Conservation (phyloP, 2,797 vertebrate genomes). For the Mustela erminea region DNA sequence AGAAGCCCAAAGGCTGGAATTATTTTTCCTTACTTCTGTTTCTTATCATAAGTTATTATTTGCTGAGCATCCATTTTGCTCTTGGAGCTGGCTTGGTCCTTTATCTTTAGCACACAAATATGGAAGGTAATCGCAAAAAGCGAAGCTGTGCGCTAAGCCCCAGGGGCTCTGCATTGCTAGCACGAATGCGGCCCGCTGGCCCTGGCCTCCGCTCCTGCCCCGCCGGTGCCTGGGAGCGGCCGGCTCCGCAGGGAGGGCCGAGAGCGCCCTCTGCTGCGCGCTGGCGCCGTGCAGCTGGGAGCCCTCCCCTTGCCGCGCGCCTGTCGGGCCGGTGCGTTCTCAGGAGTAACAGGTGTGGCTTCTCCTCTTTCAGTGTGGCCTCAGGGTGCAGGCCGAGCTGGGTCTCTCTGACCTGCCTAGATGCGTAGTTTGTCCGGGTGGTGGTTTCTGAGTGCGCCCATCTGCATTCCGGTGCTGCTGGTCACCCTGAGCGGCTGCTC, state of each 20-base stretch:
- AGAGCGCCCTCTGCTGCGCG: neutral
- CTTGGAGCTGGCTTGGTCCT: neutral
- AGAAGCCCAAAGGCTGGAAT: neutral
- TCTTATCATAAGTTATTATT: neutral
- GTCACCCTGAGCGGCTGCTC: neutral
- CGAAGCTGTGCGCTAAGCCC: neutral
- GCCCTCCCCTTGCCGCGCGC: neutral
- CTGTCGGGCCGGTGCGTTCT: neutral
- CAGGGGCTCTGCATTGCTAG: neutral
- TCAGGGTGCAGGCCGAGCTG: neutral
- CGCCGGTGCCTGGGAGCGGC: neutral
- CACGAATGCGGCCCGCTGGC: neutral
- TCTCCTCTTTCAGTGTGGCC: neutral
- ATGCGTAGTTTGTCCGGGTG: neutral
- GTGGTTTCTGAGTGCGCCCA: neutral
- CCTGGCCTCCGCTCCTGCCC: neutral
- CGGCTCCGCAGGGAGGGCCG: rapidly evolving
- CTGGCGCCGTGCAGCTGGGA: neutral
- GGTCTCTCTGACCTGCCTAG: neutral
- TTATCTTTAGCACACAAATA: constrained; percentile 3
- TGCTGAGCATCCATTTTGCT: constrained; percentile 18
- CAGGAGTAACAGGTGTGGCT: rapidly evolving
- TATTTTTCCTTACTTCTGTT: neutral
- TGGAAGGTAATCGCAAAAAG: neutral
- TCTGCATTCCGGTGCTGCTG: neutral